Evolutionary conservation across 2,797 vertebrate genomes (phyloP).

Genomic region (Clarias pachynema): DNA sequence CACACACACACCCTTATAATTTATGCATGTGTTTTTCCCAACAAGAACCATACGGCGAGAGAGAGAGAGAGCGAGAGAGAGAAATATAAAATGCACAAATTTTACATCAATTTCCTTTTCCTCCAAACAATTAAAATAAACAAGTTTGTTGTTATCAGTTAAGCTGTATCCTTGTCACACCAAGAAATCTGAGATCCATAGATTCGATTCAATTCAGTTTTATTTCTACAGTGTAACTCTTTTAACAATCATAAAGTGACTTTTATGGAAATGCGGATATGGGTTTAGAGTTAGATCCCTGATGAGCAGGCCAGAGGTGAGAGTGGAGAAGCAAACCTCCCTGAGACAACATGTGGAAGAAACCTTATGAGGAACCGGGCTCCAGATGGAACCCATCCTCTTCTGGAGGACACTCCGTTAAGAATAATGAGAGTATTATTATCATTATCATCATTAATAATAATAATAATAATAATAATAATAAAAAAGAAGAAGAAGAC

Average conservation of each 20-base stretch:
- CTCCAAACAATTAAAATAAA: no score
- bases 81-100: neutral
- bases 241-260: neutral
- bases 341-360: neutral
- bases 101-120: neutral
- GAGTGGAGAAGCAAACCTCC: neutral
- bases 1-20: constrained; percentile 39
- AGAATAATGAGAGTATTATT: no score
- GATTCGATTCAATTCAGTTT: neutral
- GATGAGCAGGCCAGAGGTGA: neutral
- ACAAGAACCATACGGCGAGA: no score
- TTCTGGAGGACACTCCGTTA: neutral
- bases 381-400: neutral
- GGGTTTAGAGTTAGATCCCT: no score
- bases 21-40: constrained; percentile 41
- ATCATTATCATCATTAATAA: no score
- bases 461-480: no score
- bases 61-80: neutral
- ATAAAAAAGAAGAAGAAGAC: no score
- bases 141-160: no score
- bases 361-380: no score
- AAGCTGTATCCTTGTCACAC: neutral
- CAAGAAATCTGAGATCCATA: no score
- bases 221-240: neutral
- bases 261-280: neutral